These are phyloP conservation scores for Heliothis peltigera DNA, from an alignment of 2,888 invertebrate species.

Conservation along the genomic window DNA sequence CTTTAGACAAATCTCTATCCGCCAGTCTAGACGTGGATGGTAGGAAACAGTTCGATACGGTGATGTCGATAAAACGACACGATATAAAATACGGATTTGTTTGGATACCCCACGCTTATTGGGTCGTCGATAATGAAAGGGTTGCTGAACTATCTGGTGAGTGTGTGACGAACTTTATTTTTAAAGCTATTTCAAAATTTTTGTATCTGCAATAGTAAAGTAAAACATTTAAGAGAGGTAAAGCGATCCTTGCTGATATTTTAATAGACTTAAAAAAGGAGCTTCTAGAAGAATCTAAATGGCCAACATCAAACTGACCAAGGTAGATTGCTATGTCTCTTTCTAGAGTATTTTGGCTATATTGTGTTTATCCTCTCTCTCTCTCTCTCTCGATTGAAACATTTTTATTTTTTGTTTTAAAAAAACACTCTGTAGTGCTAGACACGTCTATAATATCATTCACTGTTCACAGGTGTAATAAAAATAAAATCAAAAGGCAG, in stretches of 20 bases:
- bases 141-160: slow-evolving; percentile 84
- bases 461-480: slow-evolving; percentile 70
- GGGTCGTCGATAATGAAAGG: slow-evolving; percentile 93
- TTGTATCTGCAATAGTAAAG: too few species aligned
- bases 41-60: slow-evolving; percentile 92
- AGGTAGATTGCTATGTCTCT: too few species aligned
- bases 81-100: slow-evolving; percentile 92
- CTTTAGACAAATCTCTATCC: slow-evolving; percentile 92
- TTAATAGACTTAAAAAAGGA: too few species aligned
- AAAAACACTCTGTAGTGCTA: too few species aligned
- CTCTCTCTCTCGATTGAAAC: too few species aligned
- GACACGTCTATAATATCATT: neutral
- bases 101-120: slow-evolving; percentile 92
- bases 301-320: too few species aligned
- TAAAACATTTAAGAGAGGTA: too few species aligned
- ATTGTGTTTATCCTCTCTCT: too few species aligned
- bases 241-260: too few species aligned
- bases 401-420: too few species aligned
- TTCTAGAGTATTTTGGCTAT: too few species aligned
- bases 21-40: slow-evolving; percentile 93
- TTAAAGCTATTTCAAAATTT: neutral
- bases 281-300: too few species aligned
- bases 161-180: slow-evolving; percentile 12
- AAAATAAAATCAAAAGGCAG: slow-evolving; percentile 87
- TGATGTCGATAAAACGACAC: slow-evolving; percentile 90